Evolutionary conservation across 2,797 vertebrate species (phyloP), one percentile per base, ranked within the genome.

Genomic region (Chelidonichthys spinosus): DNA sequence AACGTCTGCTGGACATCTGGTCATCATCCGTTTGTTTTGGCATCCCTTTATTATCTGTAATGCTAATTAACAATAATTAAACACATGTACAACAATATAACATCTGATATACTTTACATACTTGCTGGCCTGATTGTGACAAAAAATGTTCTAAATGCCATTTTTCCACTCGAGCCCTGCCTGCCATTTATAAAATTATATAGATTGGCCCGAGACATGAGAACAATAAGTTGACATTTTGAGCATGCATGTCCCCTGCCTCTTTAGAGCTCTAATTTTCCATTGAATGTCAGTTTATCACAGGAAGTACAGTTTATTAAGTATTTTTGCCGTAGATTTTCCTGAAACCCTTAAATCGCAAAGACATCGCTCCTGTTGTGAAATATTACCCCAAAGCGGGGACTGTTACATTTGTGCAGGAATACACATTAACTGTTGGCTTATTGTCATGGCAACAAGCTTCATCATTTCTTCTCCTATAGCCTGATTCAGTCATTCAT

Each of bases 381-480:
- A 67, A 32, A 73, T 70, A 75, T 84, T 84, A 71, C 62, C 46
- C 46, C 66, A 76, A 82, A 83, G 63, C 70, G 65, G 66, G 71
- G 76, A 80, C 78, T 88, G 40, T 53, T 80, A 63, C 68, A 69
- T 87, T 72, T 68, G 25, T 76, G 44, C 68, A 69, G 72, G 40
- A 77, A 72, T 77, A 70, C 69, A 72, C 82, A 69, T 78, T 82
- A 83, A 80, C 63, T 76, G 84, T 86, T 61, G 73, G 84, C 84
- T 80, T 66, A 90, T 91, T 84, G 90, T 91, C 90, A 91, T 91
- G 87, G 91, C 83, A 92, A 91, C 91, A 88, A 69, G 82, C 82
- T 76, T 87, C 25, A 80, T 87, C 2, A 66, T 79, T 81, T 79
- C 78, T 83, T 64, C 71, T 62, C 73, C 54, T 67, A 63, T 69